Evolutionary conservation across 2,888 invertebrate genomes (phyloP), one percentile per base, ranked within the genome.

Genomic region (Cephus sareptanus): DNA sequence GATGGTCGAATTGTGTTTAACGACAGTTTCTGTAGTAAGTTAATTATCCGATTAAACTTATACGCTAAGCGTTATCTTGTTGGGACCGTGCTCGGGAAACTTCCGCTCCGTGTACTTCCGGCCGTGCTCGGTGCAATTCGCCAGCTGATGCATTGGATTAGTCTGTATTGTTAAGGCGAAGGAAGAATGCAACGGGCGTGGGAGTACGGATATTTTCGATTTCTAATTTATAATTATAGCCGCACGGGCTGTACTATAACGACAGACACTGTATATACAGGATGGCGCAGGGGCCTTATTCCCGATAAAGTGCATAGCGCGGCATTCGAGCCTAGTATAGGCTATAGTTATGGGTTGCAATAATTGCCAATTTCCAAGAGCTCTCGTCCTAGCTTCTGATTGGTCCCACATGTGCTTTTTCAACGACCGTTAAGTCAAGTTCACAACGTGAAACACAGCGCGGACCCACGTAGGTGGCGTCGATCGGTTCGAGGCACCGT

Each of bases 281-380:
- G 76, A 79, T 80, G 80, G 77, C 77, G 76, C 79, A 73, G 75
- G 79, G 75, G 73, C 71, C 80, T 81, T 79, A 77, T 81, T 79
- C 80, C 77, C 81, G 80, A 81, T 81, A 80, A 80, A 79, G 79
- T 81, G 80, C 79, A 80, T 78, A 80, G 81, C 78, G 80, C 80
- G 78, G 81, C 23, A 56, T 79, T 79, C 78, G 73, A 77, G 77
- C 82, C 77, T 74, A 76, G 81, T 81, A 80, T 71, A 79, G 81
- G 79, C 84, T 81, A 85, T 87, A 87, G 87, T 88, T 86, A 87
- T 86, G 86, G 87, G 86, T 86, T 86, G 83, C 85, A 84, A 87
- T 90, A 90, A 90, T 90, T 90, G 89, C 85, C 90, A 90, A 90
- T 90, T 89, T 89, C 87, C 86, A 88, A 84, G 83, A 83, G 79